Conservation (phyloP, 2,113 vertebrate genomes). For the Holacanthus passer region DNA sequence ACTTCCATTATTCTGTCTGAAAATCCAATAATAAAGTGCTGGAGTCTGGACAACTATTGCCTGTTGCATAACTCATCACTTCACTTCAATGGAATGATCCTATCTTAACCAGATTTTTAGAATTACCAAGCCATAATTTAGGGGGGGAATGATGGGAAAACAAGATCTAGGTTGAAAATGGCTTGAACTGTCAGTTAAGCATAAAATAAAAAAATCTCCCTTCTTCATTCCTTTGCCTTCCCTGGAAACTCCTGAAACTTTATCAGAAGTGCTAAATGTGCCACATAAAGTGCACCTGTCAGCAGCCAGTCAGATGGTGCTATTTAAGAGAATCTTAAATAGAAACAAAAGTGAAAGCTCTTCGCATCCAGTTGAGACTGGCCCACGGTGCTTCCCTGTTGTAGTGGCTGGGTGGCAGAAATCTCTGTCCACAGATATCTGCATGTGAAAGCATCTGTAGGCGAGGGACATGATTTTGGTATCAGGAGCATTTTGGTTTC, state of each 20-base stretch:
- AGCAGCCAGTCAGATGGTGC: not conserved
- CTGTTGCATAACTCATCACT: too few relatives aligned
- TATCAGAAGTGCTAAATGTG: not conserved
- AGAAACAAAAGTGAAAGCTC: constrained; percentile 14
- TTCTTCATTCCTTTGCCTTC: not conserved
- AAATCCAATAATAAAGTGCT: too few relatives aligned
- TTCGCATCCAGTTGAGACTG: not conserved
- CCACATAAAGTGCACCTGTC: not conserved
- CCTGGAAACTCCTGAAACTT: not conserved
- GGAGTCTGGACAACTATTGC: too few relatives aligned
- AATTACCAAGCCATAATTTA: too few relatives aligned
- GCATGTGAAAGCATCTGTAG: too few relatives aligned
- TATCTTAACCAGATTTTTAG: too few relatives aligned
- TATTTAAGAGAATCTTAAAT: not conserved
- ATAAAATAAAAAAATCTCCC: not conserved
- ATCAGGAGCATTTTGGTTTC: too few relatives aligned
- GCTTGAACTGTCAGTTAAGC: not conserved
- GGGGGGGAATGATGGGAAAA: constrained; percentile 9
- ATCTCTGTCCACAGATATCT: too few relatives aligned
- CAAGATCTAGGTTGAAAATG: not conserved
- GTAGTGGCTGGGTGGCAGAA: too few relatives aligned
- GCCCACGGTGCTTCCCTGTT: not conserved
- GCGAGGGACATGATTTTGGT: too few relatives aligned
- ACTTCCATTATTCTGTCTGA: too few relatives aligned
- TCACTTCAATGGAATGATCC: too few relatives aligned